These are phyloP conservation scores for Cheilosia vulpina DNA, from an alignment of 2,888 invertebrate species.

Conservation along the genomic window DNA sequence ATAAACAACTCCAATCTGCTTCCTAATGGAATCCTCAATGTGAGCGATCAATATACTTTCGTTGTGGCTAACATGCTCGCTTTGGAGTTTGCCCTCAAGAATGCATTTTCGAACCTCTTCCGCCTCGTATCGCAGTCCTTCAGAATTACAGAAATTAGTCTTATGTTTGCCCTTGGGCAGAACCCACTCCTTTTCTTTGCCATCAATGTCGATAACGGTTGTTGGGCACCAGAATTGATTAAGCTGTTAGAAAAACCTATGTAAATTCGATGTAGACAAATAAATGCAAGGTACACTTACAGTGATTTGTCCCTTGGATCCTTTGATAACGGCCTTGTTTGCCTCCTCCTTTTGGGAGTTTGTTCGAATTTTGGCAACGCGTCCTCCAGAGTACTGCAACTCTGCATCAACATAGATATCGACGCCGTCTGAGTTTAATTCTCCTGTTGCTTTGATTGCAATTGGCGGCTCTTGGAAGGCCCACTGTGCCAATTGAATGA, in stretches of 20 bases:
- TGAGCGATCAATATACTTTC: conserved; percentile 89
- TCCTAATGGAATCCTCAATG: conserved; percentile 89
- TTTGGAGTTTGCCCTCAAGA: conserved; percentile 86
- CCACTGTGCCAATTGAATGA: conserved; percentile 89
- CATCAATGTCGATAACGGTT: conserved; percentile 87
- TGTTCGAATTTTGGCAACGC: conserved; percentile 79
- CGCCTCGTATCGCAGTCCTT: conserved; percentile 91
- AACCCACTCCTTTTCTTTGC: conserved; percentile 86
- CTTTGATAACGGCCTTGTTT: conserved; percentile 81
- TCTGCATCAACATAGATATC: conserved; percentile 85
- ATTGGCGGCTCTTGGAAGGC: conserved; percentile 89
- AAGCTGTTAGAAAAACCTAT: conserved; percentile 81
- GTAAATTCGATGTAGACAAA: not conserved
- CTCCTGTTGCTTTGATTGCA: conserved; percentile 88
- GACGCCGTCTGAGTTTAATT: conserved; percentile 87
- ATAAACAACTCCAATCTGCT: conserved; percentile 88
- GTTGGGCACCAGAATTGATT: conserved; percentile 90
- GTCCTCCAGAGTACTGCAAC: conserved; percentile 80
- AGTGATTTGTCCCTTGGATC: conserved; percentile 82
- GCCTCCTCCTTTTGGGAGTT: conserved; percentile 77
- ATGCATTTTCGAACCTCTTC: conserved; percentile 90
- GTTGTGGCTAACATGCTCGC: conserved; percentile 87
- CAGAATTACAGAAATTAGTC: conserved; percentile 89
- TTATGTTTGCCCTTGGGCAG: conserved; percentile 86
- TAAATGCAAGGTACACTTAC: conserved; percentile 76